Conservation (phyloP, 2,113 vertebrate genomes). For the Periophthalmus modestus region DNA sequence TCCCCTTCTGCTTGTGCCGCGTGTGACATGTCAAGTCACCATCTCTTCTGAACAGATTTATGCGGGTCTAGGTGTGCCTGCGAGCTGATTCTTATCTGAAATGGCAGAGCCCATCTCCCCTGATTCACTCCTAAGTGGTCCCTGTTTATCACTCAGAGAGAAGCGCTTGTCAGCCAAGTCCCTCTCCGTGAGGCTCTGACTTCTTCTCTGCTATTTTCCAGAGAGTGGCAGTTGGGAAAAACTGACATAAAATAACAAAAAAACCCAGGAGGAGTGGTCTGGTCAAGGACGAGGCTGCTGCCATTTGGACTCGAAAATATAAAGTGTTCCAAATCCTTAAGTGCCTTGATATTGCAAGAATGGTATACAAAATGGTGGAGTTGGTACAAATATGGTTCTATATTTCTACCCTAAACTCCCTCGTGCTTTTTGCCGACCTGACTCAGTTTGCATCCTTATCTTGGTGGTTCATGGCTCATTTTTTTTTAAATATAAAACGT, state of each 20-base stretch:
- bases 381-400: no score
- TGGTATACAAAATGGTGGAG: not conserved
- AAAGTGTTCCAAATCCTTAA: not conserved
- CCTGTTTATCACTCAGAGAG: constrained; percentile 75
- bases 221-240: constrained; percentile 14
- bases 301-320: constrained; percentile 44
- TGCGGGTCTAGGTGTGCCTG: constrained; percentile 71
- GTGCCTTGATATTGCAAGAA: not conserved
- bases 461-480: no score
- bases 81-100: constrained; percentile 72
- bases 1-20: constrained; percentile 30
- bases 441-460: no score
- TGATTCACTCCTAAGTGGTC: constrained; percentile 73
- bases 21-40: constrained; percentile 64
- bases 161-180: constrained; percentile 61
- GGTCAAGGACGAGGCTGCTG: constrained; percentile 37
- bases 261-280: constrained; percentile 33
- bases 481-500: no score
- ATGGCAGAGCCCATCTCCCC: constrained; percentile 68
- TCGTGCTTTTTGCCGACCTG: no score
- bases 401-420: no score
- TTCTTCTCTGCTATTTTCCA: constrained; percentile 50
- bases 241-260: constrained; percentile 30
- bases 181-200: constrained; percentile 44
- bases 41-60: constrained; percentile 65